phyloP scores from a whole-genome alignment of 2,797 vertebrate genomes.

The Anomalospiza imberbis region DNA sequence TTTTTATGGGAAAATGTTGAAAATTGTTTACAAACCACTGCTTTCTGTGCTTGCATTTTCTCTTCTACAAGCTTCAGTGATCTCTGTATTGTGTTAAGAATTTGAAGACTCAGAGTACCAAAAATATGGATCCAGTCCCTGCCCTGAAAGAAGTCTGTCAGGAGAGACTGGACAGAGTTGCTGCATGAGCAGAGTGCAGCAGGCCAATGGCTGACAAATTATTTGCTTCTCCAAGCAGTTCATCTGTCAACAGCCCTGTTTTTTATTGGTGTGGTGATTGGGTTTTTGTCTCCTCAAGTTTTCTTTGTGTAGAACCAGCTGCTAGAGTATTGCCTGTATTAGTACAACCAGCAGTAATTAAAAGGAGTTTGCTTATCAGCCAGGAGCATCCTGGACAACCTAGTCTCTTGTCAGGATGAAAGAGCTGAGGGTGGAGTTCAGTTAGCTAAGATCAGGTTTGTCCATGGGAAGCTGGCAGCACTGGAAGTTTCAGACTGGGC shows the following conservation, averaged over 20 bases:
- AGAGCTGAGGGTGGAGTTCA: neutral
- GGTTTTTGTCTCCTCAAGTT: neutral
- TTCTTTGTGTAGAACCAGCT: neutral
- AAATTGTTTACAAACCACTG: neutral
- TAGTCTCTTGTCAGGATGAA: neutral
- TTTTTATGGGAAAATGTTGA: neutral
- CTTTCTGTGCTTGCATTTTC: neutral
- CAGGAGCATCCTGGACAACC: neutral
- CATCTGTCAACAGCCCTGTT: neutral
- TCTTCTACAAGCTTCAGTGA: neutral
- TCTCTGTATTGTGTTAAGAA: neutral
- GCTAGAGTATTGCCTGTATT: neutral
- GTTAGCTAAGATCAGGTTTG: neutral
- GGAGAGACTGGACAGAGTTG: neutral
- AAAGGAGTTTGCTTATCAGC: neutral
- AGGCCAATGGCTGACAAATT: neutral
- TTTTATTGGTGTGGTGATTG: neutral
- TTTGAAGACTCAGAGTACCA: neutral
- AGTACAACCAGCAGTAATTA: neutral
- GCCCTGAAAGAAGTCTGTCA: neutral
- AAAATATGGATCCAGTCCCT: neutral
- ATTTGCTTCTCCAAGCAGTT: neutral
- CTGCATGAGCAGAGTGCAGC: neutral
- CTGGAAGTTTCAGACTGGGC: neutral
- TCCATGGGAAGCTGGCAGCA: neutral